A percentile compares a stretch with the other conserved stretches of the same genome.
Conservation (phyloP, 2,888 invertebrate species). For the Acronicta psi region DNA sequence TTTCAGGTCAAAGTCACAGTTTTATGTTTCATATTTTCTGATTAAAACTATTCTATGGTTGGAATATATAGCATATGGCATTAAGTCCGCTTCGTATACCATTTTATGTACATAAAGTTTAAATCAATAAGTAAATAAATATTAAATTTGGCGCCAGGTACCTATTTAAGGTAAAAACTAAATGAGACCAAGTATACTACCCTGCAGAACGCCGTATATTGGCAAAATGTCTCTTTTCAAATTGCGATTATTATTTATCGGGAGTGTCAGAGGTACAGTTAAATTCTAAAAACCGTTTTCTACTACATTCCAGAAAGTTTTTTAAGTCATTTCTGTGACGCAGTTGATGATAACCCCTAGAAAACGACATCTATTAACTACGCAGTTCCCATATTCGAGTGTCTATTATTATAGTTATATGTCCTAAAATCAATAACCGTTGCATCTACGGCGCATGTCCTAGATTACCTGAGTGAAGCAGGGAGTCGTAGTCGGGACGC, state of each 20-base stretch:
- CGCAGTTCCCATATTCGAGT: constrained; percentile 3
- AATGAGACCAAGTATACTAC: constrained; percentile 5
- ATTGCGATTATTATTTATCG: too few relatives aligned
- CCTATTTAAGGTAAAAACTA: not conserved
- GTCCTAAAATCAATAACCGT: constrained; percentile 35
- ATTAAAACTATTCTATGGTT: too few relatives aligned
- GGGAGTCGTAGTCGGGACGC: constrained; percentile 10
- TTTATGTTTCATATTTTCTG: too few relatives aligned
- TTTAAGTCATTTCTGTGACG: not conserved
- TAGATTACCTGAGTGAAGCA: constrained; percentile 27
- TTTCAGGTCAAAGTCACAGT: too few relatives aligned
- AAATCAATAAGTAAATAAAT: too few relatives aligned
- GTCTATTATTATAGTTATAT: constrained; percentile 19
- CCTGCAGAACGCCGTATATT: constrained; percentile 11
- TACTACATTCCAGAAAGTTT: not conserved
- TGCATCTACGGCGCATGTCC: constrained; percentile 44
- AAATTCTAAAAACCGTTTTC: not conserved
- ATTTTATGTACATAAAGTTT: too few relatives aligned
- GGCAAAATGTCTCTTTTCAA: not conserved
- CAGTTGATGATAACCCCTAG: not conserved
- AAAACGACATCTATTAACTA: constrained; percentile 7
- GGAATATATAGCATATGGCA: too few relatives aligned
- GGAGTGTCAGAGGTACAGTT: too few relatives aligned
- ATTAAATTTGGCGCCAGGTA: too few relatives aligned
- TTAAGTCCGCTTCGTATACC: too few relatives aligned